Conservation (phyloP, 2,888 invertebrate species). For the Lasioglossum oenotherae region DNA sequence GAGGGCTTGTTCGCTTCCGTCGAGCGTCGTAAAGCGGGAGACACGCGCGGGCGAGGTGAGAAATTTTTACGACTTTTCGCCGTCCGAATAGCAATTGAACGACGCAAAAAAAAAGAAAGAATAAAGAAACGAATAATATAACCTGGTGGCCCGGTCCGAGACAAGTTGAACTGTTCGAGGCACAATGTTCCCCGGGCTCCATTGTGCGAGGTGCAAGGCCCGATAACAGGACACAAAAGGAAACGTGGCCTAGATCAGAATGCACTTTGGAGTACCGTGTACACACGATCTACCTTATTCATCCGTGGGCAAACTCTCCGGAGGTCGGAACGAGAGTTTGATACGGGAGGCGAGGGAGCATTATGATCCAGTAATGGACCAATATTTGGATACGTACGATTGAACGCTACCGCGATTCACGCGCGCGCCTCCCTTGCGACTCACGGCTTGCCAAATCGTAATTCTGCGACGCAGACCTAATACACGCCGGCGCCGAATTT, state of each 20-base stretch:
- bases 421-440: slow-evolving; percentile 54
- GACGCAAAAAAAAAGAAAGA: background rate
- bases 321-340: slow-evolving; percentile 59
- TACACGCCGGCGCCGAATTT: background rate
- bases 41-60: background rate
- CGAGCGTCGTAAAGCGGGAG: background rate
- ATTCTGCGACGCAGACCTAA: slow-evolving; percentile 40
- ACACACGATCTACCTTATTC: slow-evolving; percentile 63
- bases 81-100: slow-evolving; percentile 7
- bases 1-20: slow-evolving; percentile 7
- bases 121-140: background rate
- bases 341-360: slow-evolving; percentile 70
- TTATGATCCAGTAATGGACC: slow-evolving; percentile 80
- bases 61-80: slow-evolving; percentile 21
- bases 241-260: slow-evolving; percentile 61
- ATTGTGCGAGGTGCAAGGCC: slow-evolving; percentile 55
- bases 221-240: slow-evolving; percentile 57
- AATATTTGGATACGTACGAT: slow-evolving; percentile 79
- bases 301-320: slow-evolving; percentile 59
- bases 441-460: slow-evolving; percentile 46
- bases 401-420: slow-evolving; percentile 67
- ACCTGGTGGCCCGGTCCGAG: background rate
- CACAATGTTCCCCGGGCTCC: slow-evolving; percentile 9
- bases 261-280: slow-evolving; percentile 35
- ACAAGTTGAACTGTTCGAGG: slow-evolving; percentile 19